Percentiles rank a stretch among this genome's conserved stretches.
These are phyloP conservation scores for Ciconia stormi DNA, from an alignment of 2,113 vertebrate species.

Conservation along the genomic window DNA sequence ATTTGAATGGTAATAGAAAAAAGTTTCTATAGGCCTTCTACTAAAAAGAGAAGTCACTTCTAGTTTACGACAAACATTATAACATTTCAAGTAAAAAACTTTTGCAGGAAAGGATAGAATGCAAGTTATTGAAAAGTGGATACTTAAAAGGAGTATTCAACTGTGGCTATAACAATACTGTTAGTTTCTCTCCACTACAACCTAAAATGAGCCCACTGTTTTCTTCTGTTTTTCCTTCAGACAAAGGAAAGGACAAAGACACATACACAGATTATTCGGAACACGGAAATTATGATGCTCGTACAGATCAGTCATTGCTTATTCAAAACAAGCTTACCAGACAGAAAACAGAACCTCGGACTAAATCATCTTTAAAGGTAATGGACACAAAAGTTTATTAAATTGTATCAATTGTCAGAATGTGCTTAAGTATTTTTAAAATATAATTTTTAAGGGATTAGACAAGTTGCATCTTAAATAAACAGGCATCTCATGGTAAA, in stretches of 20 bases:
- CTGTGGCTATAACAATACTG: background rate
- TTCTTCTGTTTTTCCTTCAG: conserved; percentile 67
- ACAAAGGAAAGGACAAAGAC: conserved; percentile 83
- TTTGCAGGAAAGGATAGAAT: background rate
- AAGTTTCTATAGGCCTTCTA: background rate
- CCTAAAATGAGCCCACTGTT: background rate
- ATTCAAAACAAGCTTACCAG: conserved; percentile 82
- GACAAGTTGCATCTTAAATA: background rate
- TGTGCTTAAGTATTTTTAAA: background rate
- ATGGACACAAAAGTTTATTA: background rate
- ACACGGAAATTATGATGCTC: conserved; percentile 82
- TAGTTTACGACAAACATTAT: background rate
- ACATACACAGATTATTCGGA: conserved; percentile 86
- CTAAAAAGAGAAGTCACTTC: background rate
- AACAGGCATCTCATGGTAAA: background rate
- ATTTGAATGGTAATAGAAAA: background rate
- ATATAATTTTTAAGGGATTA: background rate
- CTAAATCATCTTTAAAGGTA: conserved; percentile 86
- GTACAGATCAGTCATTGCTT: conserved; percentile 84
- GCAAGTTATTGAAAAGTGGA: background rate
- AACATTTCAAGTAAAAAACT: background rate
- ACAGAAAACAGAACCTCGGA: conserved; percentile 80
- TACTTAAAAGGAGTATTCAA: background rate
- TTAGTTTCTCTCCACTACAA: background rate
- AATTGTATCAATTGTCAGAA: background rate